Evolutionary conservation across 2,888 invertebrate species (phyloP), one percentile per base, ranked within the genome.

Genomic region (Criorhina ranunculi): DNA sequence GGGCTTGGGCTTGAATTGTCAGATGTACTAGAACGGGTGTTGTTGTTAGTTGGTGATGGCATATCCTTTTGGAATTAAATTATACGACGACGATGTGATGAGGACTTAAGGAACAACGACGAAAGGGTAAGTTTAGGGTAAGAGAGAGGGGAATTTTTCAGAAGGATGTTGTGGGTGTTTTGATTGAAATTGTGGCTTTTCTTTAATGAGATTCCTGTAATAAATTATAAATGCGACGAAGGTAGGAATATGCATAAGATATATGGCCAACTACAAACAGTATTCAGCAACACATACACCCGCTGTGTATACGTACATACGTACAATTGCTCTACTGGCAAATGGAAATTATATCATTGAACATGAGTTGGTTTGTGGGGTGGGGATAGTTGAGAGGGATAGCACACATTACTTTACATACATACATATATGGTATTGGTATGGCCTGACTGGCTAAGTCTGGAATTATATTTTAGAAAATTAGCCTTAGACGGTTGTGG

Each of bases 191-290:
- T 87, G 86, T 86, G 87, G 86, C 87, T 86, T 86, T 85, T 85
- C 86, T 87, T 86, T 87, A 87, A 87, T 87, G 87, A 87, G 87
- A 87, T 87, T 87, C 86, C 87, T 78, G 87, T 85, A 87, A 87
- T 87, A 87, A 87, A 87, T 87, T 87, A 87, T 86, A 86, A 86
- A 83, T 86, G 86, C 86, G 86, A 81, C 80, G 83, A 86, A 86
- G 86, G 86, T 85, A 85, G 80, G 85, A 85, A 85, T 85, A 85
- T 85, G 85, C 85, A 85, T 85, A 76, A 85, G 85, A 85, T 80
- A 85, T 85, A 80, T 76, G 80, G 40, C 59, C 70, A 76, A 85
- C 80, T 67, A 76, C 80, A 80, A 79, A 75, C 64, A 85, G 75
- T 66, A 37, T 67, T 53, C 57, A 57, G 24, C 69, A 70, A 82